Conservation (phyloP, 2,797 vertebrate species). For the Harpia harpyja region DNA sequence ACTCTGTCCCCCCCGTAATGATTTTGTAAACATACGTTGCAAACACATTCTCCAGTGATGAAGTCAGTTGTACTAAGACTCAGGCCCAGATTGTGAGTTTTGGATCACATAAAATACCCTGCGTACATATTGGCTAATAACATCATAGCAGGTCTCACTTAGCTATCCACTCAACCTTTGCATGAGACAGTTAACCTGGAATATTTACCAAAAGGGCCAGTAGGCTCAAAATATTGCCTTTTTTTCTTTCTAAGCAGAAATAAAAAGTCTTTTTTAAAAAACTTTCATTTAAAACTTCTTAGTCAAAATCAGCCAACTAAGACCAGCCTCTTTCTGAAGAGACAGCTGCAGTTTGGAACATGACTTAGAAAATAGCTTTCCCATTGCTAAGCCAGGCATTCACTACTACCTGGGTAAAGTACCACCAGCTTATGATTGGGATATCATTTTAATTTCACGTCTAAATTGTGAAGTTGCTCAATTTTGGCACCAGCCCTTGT, state of each 20-base stretch:
- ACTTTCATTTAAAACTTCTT: neutral
- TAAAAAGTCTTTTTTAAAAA: too few relatives aligned
- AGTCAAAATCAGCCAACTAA: neutral
- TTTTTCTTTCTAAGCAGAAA: neutral
- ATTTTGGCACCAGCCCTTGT: neutral
- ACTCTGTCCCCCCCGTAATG: neutral
- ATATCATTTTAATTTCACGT: neutral
- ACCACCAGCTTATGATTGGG: neutral
- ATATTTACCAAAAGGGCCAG: neutral
- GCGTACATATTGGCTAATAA: accelerated
- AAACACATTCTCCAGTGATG: neutral
- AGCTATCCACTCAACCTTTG: neutral
- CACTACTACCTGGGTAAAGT: neutral
- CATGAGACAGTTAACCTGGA: neutral
- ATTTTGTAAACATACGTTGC: neutral
- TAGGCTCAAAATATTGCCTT: neutral
- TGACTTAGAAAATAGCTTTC: neutral
- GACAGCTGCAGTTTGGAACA: neutral
- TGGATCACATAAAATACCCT: neutral
- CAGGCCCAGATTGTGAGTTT: neutral
- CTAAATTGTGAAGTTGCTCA: neutral
- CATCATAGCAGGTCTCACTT: accelerated
- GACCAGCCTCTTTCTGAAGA: neutral
- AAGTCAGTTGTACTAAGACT: neutral
- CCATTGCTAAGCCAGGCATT: neutral